These are phyloP conservation scores for Gorsachius goisagi DNA, from an alignment of 2,113 vertebrate genomes.

Conservation along the genomic window DNA sequence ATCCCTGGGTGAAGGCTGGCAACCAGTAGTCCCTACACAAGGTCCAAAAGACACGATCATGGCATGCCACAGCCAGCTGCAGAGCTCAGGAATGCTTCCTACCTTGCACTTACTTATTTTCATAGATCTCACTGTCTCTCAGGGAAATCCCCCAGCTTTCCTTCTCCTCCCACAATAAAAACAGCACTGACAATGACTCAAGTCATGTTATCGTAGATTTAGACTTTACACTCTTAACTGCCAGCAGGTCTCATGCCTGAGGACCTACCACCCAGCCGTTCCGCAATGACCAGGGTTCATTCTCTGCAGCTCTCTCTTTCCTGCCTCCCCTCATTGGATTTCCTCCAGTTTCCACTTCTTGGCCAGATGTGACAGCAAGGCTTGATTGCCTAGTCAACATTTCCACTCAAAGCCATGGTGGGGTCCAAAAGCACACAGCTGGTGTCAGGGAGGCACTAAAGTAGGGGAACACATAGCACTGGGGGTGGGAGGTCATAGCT, in stretches of 20 bases:
- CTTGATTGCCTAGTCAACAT: not conserved
- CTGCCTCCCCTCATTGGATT: not conserved
- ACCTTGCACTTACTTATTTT: not conserved
- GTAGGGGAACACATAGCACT: not conserved
- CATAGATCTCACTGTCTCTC: not conserved
- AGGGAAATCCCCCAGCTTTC: not conserved
- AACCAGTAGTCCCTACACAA: not conserved
- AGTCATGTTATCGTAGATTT: rapidly evolving
- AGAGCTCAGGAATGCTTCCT: not conserved
- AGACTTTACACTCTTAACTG: not conserved
- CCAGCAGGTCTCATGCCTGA: not conserved
- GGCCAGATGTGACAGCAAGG: not conserved
- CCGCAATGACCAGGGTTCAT: not conserved
- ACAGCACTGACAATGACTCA: not conserved
- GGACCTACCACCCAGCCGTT: not conserved
- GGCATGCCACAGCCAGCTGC: rapidly evolving
- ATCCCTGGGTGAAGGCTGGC: not conserved
- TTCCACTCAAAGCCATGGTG: not conserved
- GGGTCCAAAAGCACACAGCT: not conserved
- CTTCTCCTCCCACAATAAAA: not conserved
- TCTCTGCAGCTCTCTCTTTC: not conserved
- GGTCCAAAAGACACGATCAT: rapidly evolving
- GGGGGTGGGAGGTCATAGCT: not conserved
- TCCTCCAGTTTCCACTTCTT: not conserved
- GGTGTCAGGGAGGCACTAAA: not conserved